Evolutionary conservation across 2,113 vertebrate species (phyloP).

Genomic region (Erythrocebus patas): DNA sequence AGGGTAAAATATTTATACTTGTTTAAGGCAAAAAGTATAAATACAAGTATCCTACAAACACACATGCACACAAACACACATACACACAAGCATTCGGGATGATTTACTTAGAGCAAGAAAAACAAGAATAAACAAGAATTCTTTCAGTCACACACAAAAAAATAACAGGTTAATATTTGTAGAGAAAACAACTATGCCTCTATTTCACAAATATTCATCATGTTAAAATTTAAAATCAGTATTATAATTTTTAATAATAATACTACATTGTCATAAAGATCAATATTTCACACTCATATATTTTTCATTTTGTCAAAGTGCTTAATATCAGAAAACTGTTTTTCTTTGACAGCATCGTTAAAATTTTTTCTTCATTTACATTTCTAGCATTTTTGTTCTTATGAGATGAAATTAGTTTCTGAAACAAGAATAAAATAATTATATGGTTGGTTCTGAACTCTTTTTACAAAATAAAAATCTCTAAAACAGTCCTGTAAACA

Average conservation of each 20-base stretch:
- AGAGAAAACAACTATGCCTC: background rate
- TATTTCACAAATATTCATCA: background rate
- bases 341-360: background rate
- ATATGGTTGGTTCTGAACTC: background rate
- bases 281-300: background rate
- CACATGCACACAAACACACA: too few species aligned
- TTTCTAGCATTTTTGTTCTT: background rate
- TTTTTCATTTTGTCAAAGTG: slow-evolving; percentile 16
- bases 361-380: slow-evolving; percentile 3
- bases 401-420: background rate
- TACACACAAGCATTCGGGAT: background rate
- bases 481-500: background rate
- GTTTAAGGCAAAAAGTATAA: background rate
- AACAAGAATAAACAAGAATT: background rate
- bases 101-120: background rate
- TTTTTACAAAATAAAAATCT: background rate
- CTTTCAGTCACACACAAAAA: too few species aligned
- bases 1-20: background rate
- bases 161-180: background rate
- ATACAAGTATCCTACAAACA: background rate
- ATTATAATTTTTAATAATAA: background rate
- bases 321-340: background rate
- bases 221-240: background rate
- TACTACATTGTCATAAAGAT: background rate
- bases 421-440: background rate